Conservation (phyloP, 2,797 vertebrate genomes). For the Perdix hodgsoniae region DNA sequence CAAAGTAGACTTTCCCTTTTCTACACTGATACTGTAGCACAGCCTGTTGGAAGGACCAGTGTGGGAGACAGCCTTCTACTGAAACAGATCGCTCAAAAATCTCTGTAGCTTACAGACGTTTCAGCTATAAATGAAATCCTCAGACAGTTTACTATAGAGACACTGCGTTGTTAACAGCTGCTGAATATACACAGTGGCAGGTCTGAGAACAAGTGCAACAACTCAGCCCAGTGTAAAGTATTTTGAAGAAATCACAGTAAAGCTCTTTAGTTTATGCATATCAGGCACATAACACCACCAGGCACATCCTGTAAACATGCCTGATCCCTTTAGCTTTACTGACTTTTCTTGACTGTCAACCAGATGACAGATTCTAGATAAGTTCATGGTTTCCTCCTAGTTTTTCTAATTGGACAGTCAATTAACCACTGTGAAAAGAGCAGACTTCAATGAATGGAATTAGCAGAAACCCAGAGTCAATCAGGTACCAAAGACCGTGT, state of each 20-base stretch:
- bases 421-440: not conserved
- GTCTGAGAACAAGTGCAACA: conserved; percentile 9
- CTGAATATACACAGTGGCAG: not conserved
- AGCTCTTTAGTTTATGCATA: not conserved
- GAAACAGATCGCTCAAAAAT: conserved; percentile 7
- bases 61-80: conserved; percentile 2
- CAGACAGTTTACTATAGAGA: not conserved
- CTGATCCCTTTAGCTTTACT: not conserved
- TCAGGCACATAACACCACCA: not conserved
- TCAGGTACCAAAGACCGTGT: not conserved
- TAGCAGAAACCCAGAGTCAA: not conserved
- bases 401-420: not conserved
- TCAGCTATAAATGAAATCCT: not conserved
- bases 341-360: not conserved
- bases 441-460: not conserved
- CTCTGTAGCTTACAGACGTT: not conserved
- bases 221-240: not conserved
- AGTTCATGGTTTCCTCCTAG: not conserved
- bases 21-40: not conserved
- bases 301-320: not conserved
- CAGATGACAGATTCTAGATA: not conserved
- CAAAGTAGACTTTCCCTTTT: not conserved
- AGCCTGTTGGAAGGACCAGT: not conserved
- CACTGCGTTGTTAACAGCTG: not conserved
- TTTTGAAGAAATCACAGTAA: not conserved